phyloP scores from a whole-genome alignment of 2,888 invertebrate genomes.

The Campopleginae sp. region DNA sequence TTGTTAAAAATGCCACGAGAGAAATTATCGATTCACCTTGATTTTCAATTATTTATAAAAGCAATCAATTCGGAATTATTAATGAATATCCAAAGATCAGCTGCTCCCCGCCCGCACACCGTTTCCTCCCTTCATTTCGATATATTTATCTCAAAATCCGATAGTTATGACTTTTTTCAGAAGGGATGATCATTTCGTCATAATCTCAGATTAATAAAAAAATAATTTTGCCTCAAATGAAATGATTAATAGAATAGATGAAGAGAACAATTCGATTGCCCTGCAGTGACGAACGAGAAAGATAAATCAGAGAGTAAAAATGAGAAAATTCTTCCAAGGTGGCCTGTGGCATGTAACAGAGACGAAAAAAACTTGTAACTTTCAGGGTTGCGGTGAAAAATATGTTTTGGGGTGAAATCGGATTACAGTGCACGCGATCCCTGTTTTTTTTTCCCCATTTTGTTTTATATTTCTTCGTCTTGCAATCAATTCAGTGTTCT shows the following conservation, averaged over 20 bases:
- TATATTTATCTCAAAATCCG: too few species aligned
- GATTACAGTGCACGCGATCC: constrained; percentile 33
- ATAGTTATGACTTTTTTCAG: background rate
- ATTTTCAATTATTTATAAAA: background rate
- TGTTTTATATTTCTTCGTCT: background rate
- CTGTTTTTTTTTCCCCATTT: background rate
- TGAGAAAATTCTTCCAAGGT: constrained; percentile 17
- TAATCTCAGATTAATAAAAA: background rate
- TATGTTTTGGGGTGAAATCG: constrained; percentile 49
- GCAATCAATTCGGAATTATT: background rate
- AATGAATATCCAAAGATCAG: background rate
- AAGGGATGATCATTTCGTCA: too few species aligned
- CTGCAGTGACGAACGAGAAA: background rate
- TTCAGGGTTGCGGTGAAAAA: constrained; percentile 40
- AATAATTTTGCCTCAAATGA: background rate
- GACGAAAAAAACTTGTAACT: constrained; percentile 43
- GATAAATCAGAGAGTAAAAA: constrained; percentile 19
- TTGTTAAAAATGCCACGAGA: background rate
- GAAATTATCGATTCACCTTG: background rate
- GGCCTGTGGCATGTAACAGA: constrained; percentile 1
- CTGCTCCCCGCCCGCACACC: too few species aligned
- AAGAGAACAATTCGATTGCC: background rate
- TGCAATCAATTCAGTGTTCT: background rate
- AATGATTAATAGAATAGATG: constrained; percentile 11
- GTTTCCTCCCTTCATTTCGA: too few species aligned